Percentiles rank a stretch among this genome's conserved stretches.
Evolutionary conservation across 1,140 invertebrate genomes (phyloP).

Genomic region (Drosophila paulistorum): DNA sequence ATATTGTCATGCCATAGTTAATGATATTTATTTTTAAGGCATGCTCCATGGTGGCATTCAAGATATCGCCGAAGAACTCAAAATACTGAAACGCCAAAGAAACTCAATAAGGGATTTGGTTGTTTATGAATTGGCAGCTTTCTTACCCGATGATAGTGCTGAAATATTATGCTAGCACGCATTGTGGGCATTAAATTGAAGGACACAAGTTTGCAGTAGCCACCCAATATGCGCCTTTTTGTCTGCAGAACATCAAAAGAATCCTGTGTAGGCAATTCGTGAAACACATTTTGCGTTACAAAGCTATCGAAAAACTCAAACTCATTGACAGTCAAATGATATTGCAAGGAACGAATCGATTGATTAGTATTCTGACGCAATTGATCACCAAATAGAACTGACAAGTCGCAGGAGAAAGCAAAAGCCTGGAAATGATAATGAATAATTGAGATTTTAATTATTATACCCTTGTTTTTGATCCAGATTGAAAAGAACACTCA

Average conservation of each 20-base stretch:
- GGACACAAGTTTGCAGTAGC: conserved; percentile 55
- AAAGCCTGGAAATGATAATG: conserved; percentile 32
- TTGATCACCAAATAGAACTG: conserved; percentile 32
- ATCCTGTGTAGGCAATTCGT: not conserved
- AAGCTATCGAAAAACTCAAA: conserved; percentile 43
- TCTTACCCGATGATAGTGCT: conserved; percentile 48
- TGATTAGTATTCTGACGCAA: not conserved
- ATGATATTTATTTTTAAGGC: conserved; percentile 31
- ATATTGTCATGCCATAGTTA: conserved; percentile 59
- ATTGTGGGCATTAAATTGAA: conserved; percentile 55
- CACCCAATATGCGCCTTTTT: conserved; percentile 31
- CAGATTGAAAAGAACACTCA: not conserved
- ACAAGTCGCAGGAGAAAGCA: conserved; percentile 45
- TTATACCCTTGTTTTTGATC: too few species aligned
- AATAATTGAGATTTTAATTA: not conserved
- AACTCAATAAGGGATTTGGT: too few species aligned
- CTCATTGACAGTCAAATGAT: conserved; percentile 24
- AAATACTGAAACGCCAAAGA: conserved; percentile 21
- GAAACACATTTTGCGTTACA: conserved; percentile 23
- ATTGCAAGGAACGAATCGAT: conserved; percentile 5
- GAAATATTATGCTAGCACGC: conserved; percentile 33
- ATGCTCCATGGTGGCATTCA: conserved; percentile 48
- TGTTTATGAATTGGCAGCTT: too few species aligned
- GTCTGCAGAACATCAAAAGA: conserved; percentile 2
- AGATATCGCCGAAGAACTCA: conserved; percentile 42